Conservation (phyloP, 1,140 invertebrate genomes). For the Phymastichus coffea region DNA sequence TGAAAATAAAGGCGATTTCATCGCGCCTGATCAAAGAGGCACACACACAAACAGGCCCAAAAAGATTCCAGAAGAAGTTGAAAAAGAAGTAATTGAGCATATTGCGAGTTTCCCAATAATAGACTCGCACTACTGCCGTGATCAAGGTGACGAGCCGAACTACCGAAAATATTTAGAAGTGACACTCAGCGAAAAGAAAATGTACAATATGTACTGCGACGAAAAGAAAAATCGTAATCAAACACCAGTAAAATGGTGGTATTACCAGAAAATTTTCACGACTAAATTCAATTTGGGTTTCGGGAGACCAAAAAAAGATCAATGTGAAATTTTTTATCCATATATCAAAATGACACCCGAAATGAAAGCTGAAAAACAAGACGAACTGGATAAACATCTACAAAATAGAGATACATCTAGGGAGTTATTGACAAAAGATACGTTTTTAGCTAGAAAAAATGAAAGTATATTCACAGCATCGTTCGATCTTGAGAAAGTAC, state of each 20-base stretch:
- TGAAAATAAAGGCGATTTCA: no score
- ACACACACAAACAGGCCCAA: neutral
- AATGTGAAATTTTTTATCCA: neutral
- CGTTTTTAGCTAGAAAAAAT: neutral
- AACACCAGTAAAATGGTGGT: neutral
- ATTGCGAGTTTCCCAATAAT: neutral
- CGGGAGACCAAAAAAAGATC: neutral
- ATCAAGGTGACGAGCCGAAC: neutral
- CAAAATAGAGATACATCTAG: neutral
- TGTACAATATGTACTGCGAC: neutral
- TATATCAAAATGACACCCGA: neutral
- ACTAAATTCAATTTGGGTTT: neutral
- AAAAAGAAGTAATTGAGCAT: neutral
- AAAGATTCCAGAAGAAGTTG: neutral
- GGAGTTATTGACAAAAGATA: neutral
- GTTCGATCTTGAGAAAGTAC: conserved; percentile 30
- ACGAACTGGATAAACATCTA: neutral
- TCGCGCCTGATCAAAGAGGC: neutral
- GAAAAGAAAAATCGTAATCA: neutral
- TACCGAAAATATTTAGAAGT: neutral
- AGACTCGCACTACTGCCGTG: neutral
- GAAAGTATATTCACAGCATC: neutral
- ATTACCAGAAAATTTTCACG: neutral
- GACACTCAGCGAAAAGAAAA: neutral
- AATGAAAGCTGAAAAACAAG: neutral